A percentile compares a stretch with the other conserved stretches of the same genome.
Conservation (phyloP, 1,140 invertebrate genomes). For the Probaryconus sp. region DNA sequence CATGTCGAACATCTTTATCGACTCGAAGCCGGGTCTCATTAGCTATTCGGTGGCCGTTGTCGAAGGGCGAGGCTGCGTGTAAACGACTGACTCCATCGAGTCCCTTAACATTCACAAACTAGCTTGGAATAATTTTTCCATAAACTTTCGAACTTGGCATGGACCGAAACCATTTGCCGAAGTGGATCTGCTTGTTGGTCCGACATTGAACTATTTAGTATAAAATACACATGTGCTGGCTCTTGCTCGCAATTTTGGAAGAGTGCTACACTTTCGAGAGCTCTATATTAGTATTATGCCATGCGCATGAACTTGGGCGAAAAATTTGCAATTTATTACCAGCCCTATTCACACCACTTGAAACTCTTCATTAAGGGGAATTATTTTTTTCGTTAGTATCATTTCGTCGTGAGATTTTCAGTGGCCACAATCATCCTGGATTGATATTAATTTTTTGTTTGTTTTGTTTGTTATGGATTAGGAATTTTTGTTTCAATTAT, state of each 20-base stretch:
- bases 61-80: slow-evolving; percentile 27
- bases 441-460: no score
- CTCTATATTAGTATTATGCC: slow-evolving; percentile 42
- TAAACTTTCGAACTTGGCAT: slow-evolving; percentile 67
- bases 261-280: slow-evolving; percentile 58
- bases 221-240: slow-evolving; percentile 66
- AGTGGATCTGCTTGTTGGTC: slow-evolving; percentile 67
- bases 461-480: no score
- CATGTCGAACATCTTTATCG: slow-evolving; percentile 52
- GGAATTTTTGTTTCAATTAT: no score
- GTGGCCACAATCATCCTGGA: no score
- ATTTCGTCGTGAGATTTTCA: no score
- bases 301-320: slow-evolving; percentile 19
- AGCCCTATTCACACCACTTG: slow-evolving; percentile 1
- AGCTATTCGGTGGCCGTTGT: slow-evolving; percentile 49
- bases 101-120: slow-evolving; percentile 59
- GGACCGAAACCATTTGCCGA: slow-evolving; percentile 60
- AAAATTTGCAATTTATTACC: slow-evolving; percentile 31
- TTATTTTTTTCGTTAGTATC: no score
- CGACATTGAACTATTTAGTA: slow-evolving; percentile 69
- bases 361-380: slow-evolving; percentile 23
- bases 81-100: slow-evolving; percentile 39
- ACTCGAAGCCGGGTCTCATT: slow-evolving; percentile 31
- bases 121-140: slow-evolving; percentile 67
- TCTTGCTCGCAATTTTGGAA: slow-evolving; percentile 67